phyloP scores from a whole-genome alignment of 2,113 vertebrate species.

The Pteruthius melanotis region DNA sequence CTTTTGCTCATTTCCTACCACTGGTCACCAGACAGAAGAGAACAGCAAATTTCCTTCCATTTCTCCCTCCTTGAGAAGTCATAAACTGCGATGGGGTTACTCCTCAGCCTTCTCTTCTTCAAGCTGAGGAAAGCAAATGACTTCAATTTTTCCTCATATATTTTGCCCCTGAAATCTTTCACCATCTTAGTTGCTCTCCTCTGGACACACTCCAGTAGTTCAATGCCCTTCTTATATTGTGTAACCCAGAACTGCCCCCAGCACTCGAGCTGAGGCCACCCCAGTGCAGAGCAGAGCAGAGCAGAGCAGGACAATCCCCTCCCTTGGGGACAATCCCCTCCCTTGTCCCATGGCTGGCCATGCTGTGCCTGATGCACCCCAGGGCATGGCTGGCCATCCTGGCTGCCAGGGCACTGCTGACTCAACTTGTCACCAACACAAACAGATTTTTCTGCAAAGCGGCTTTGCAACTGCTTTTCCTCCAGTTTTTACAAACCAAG shows the following conservation, averaged over 20 bases:
- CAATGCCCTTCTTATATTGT: no score
- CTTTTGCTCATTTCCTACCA: neutral
- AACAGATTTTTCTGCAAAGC: neutral
- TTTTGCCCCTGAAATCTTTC: neutral
- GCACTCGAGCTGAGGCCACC: rapidly evolving
- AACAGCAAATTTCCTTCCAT: neutral
- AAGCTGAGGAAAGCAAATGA: neutral
- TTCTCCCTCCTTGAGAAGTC: neutral
- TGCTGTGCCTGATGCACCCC: neutral
- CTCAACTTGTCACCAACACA: neutral
- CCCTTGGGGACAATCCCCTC: neutral
- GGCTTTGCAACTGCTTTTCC: neutral
- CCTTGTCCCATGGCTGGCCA: neutral
- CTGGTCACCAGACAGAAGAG: neutral
- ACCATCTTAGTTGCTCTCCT: rapidly evolving
- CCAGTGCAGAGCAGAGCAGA: neutral
- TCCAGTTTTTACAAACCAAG: neutral
- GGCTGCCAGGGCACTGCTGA: neutral
- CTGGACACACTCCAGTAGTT: neutral
- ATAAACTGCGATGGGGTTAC: neutral
- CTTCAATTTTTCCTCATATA: neutral
- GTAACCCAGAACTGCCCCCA: neutral
- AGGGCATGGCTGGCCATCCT: rapidly evolving
- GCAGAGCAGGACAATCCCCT: neutral
- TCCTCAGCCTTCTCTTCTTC: neutral